Conservation (phyloP, 1,140 invertebrate genomes). For the Cotesia chilonis region DNA sequence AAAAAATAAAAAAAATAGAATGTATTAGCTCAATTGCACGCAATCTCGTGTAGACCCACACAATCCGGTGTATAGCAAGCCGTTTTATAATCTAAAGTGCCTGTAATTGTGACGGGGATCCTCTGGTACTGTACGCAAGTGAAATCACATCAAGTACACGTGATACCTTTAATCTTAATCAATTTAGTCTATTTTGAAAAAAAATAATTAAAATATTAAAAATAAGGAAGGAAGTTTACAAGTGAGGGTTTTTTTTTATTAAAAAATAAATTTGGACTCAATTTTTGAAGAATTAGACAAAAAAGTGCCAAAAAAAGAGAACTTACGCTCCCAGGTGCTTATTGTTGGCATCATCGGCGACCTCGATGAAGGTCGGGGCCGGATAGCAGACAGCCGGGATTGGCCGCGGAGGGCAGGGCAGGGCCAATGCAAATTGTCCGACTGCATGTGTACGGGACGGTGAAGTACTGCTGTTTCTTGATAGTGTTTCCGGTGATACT, state of each 20-base stretch:
- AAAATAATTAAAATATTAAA: not conserved
- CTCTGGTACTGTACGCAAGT: not conserved
- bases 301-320: too few relatives aligned
- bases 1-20: slow-evolving; percentile 26
- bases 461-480: slow-evolving; percentile 68
- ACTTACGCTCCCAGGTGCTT: slow-evolving; percentile 60
- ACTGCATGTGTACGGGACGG: slow-evolving; percentile 54
- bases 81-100: slow-evolving; percentile 36
- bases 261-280: too few relatives aligned
- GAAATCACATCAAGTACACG: slow-evolving; percentile 4
- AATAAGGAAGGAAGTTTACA: too few relatives aligned
- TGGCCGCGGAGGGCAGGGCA: slow-evolving; percentile 57
- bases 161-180: slow-evolving; percentile 24
- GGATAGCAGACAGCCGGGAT: slow-evolving; percentile 63
- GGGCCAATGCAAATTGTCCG: slow-evolving; percentile 57
- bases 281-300: not conserved
- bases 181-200: not conserved
- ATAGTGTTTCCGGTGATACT: slow-evolving; percentile 77
- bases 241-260: too few relatives aligned
- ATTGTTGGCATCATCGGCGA: slow-evolving; percentile 56
- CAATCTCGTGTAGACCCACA: slow-evolving; percentile 50
- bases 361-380: slow-evolving; percentile 58
- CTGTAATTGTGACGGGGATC: slow-evolving; percentile 27
- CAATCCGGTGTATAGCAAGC: slow-evolving; percentile 22
- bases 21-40: slow-evolving; percentile 61